These are phyloP conservation scores for Macrochelys suwanniensis DNA, from an alignment of 2,797 vertebrate species.

Conservation along the genomic window DNA sequence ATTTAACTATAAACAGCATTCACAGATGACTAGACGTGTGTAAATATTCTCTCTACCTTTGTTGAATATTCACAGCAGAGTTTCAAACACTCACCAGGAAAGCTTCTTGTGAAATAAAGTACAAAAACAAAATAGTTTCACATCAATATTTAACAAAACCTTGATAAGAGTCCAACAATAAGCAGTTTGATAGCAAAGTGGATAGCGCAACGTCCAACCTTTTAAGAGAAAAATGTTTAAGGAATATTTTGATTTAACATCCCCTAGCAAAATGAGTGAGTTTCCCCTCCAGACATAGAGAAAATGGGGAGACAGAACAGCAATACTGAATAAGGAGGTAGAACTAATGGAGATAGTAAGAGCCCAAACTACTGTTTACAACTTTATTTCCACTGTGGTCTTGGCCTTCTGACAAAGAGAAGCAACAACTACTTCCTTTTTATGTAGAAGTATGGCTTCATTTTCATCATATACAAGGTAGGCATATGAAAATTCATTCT, in stretches of 20 bases:
- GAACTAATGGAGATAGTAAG: not conserved
- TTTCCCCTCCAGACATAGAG: not conserved
- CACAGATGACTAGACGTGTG: conserved; percentile 18
- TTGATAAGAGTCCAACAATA: not conserved
- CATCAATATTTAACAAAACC: not conserved
- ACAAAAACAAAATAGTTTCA: not conserved
- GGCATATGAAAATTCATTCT: not conserved
- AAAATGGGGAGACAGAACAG: not conserved
- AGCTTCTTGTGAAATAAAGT: conserved; percentile 4
- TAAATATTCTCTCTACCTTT: conserved; percentile 37
- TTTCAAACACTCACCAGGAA: not conserved
- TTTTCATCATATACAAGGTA: not conserved
- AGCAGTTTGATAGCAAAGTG: not conserved
- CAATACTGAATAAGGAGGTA: not conserved
- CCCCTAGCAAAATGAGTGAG: not conserved
- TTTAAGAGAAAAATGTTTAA: conserved; percentile 3
- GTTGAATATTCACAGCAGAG: conserved; percentile 41
- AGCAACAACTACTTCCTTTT: not conserved
- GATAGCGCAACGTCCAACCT: not conserved
- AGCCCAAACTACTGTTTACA: conserved; percentile 3
- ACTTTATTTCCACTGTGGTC: not conserved
- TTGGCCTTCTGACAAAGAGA: not conserved
- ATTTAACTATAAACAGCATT: conserved; percentile 21
- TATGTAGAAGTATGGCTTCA: not conserved
- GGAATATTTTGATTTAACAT: not conserved